Percentiles rank a stretch among this genome's conserved stretches.
These are phyloP conservation scores for Drosophila subquinaria DNA, from an alignment of 2,888 invertebrate species.

Conservation along the genomic window DNA sequence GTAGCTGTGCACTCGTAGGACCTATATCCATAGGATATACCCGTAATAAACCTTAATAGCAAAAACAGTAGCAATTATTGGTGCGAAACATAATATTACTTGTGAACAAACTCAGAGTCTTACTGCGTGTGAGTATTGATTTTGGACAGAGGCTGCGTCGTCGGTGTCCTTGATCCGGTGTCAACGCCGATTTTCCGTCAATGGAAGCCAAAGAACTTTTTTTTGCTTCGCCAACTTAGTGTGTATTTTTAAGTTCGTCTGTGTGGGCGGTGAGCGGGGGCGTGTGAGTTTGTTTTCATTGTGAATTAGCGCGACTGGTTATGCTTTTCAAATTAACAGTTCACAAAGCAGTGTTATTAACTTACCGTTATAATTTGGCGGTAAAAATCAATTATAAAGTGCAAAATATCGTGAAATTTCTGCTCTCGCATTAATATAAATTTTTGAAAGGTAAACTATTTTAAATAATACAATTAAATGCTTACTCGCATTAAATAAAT, in stretches of 20 bases:
- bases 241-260: constrained; percentile 41
- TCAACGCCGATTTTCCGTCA: constrained; percentile 69
- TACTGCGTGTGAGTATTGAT: constrained; percentile 71
- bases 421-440: neutral
- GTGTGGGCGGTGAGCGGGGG: constrained; percentile 19
- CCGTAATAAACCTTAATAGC: constrained; percentile 8
- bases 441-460: neutral
- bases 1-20: constrained; percentile 46
- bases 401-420: neutral
- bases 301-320: constrained; percentile 38
- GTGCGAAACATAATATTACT: constrained; percentile 25
- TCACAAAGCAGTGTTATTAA: constrained; percentile 18
- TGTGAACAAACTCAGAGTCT: constrained; percentile 17
- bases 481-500: neutral
- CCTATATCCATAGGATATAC: constrained; percentile 19
- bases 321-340: constrained; percentile 41
- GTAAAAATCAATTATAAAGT: neutral
- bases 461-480: neutral
- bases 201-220: constrained; percentile 54
- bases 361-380: constrained; percentile 8
- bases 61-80: constrained; percentile 12
- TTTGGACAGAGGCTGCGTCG: constrained; percentile 61
- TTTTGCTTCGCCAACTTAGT: constrained; percentile 28
- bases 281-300: constrained; percentile 53
- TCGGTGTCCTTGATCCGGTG: constrained; percentile 68